Conservation (phyloP, 2,113 vertebrate genomes). For the Barbus barbus region DNA sequence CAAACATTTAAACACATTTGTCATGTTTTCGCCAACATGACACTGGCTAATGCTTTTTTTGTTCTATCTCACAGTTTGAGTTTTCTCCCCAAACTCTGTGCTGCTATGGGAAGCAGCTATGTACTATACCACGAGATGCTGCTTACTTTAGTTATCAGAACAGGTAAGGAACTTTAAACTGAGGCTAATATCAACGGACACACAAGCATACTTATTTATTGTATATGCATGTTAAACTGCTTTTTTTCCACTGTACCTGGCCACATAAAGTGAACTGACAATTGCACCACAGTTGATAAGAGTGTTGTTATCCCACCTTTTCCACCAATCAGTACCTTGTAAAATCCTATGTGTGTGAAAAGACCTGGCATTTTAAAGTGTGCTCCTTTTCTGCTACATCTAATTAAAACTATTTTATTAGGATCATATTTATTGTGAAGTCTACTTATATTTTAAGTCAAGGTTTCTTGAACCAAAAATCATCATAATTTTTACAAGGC, state of each 20-base stretch:
- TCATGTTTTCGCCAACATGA: not conserved
- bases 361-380: constrained; percentile 68
- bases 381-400: constrained; percentile 40
- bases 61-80: constrained; percentile 84
- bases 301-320: not conserved
- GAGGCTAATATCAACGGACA: not conserved
- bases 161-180: constrained; percentile 78
- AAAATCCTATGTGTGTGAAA: constrained; percentile 39
- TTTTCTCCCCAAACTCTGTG: constrained; percentile 98
- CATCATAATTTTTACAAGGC: not conserved
- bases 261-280: not conserved
- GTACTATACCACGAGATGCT: constrained; percentile 96
- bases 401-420: not conserved
- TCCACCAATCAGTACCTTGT: constrained; percentile 53
- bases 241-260: not conserved
- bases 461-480: not conserved
- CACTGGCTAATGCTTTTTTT: constrained; percentile 58
- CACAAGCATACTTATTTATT: constrained; percentile 1
- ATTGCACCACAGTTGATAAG: not conserved
- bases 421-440: not conserved
- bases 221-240: not conserved
- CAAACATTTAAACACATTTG: not conserved
- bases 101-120: constrained; percentile 99
- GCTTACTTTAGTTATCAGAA: constrained; percentile 99
- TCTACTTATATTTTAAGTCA: not conserved